Base-by-base conservation (phyloP, 2,113 vertebrate genomes). In the Potamarius usumacintae region DNA sequence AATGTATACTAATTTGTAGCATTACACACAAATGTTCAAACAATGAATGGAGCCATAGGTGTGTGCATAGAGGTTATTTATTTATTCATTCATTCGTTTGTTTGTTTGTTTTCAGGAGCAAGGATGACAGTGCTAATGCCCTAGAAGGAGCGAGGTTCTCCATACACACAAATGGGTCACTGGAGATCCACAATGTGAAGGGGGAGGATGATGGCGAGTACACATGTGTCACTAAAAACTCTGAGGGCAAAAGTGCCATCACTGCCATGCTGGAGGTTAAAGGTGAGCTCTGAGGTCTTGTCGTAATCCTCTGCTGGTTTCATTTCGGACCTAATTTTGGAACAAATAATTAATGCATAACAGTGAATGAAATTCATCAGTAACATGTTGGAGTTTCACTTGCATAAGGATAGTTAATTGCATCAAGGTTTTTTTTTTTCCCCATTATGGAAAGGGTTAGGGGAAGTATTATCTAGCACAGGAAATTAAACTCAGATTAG, bases 171-270 rank as follows among this genome's bases (percentile, higher is more conserved):
- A 97, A 99, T 0, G 97, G 97, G 12, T 97, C 97, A 0, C 90
- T 99, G 67, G 96, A 98, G 92, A 97, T 99, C 90, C 89, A 86
- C 71, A 81, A 76, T 0, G 90, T 94, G 0, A 94, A 86, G 1
- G 96, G 95, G 81, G 94, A 95, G 0, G 97, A 99, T 83, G 91
- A 93, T 0, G 98, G 97, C 0, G 95, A 96, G 0, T 99, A 98
- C 11, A 96, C 94, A 0, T 99, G 98, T 88, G 95, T 95, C 91
- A 96, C 96, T 63, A 93, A 95, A 88, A 99, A 99, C 86, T 93
- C 93, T 0, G 95, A 96, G 81, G 98, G 97, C 8, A 94, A 95
- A 58, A 93, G 95, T 0, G 96, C 96, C n/a, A 92, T 99, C 63
- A 95, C 94, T 3, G 96, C 97, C 22, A 92, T 90, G 65, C 94